Percentiles rank a stretch among this genome's conserved stretches.
These are phyloP conservation scores for Idris sp. DNA, from an alignment of 1,140 invertebrate genomes.

Conservation along the genomic window DNA sequence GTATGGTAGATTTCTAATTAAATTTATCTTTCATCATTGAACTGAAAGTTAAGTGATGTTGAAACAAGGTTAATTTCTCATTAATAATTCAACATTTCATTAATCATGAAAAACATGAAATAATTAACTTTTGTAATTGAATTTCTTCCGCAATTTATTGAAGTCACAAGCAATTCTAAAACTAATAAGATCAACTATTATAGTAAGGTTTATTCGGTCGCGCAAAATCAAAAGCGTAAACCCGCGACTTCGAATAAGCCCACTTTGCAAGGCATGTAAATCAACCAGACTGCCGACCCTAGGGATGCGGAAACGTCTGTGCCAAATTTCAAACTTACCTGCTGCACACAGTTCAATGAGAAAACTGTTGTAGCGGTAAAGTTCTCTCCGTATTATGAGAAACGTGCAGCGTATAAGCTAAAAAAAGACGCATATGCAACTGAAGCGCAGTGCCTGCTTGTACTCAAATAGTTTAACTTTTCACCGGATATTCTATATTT, in stretches of 20 bases:
- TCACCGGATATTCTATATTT: constrained; percentile 30
- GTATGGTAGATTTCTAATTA: no score
- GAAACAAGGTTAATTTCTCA: no score
- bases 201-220: constrained; percentile 18
- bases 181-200: constrained; percentile 10
- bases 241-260: constrained; percentile 11
- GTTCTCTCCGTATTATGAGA: constrained; percentile 37
- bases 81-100: no score
- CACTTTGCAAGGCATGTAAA: constrained; percentile 41
- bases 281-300: constrained; percentile 21
- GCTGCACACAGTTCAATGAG: constrained; percentile 33
- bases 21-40: no score
- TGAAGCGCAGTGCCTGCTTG: constrained; percentile 24
- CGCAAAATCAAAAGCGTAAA: constrained; percentile 13
- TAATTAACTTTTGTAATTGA: no score
- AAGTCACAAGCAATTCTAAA: no score
- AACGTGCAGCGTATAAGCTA: constrained; percentile 7
- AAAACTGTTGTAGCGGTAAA: constrained; percentile 37
- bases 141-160: no score
- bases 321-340: constrained; percentile 41
- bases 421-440: constrained; percentile 6
- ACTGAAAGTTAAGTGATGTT: no score
- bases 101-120: no score
- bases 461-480: constrained; percentile 35
- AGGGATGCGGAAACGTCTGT: constrained; percentile 35